Evolutionary conservation across 2,113 vertebrate genomes (phyloP).

Genomic region (Dunckerocampus dactyliophorus): DNA sequence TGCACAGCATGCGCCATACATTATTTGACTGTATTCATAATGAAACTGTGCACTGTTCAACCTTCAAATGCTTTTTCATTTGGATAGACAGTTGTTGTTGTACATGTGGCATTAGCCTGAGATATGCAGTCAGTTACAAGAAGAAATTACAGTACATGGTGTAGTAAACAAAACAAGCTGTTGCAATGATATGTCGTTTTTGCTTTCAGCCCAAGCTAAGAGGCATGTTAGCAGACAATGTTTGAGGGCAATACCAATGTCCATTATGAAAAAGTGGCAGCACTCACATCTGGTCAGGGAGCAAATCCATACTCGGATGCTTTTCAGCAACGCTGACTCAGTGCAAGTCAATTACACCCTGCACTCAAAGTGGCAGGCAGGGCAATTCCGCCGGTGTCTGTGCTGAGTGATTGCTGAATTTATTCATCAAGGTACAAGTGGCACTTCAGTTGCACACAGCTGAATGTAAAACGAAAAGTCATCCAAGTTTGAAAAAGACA

Average conservation of each 20-base stretch:
- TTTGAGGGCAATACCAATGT: constrained; percentile 15
- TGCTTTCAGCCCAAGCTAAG: constrained; percentile 8
- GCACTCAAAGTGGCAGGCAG: constrained; percentile 34
- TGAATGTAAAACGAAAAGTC: constrained; percentile 35
- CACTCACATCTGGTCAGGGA: constrained; percentile 31
- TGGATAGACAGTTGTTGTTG: too few relatives aligned
- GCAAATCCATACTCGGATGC: constrained; percentile 45
- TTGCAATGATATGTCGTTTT: constrained; percentile 8
- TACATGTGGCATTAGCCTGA: not conserved
- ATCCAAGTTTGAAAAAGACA: constrained; percentile 11
- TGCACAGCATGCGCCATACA: too few relatives aligned
- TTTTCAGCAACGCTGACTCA: constrained; percentile 38
- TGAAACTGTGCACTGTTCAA: too few relatives aligned
- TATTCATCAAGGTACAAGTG: constrained; percentile 55
- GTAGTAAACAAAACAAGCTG: not conserved
- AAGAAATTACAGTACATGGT: not conserved
- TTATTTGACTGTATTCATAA: too few relatives aligned
- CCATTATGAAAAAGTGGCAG: constrained; percentile 21
- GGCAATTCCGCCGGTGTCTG: constrained; percentile 39
- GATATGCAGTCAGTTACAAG: not conserved
- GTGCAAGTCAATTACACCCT: constrained; percentile 41
- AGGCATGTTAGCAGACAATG: constrained; percentile 19
- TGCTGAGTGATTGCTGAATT: constrained; percentile 50
- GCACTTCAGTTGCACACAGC: constrained; percentile 34
- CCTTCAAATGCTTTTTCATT: too few relatives aligned